A percentile compares a stretch with the other conserved stretches of the same genome.
phyloP scores from a whole-genome alignment of 2,888 invertebrate species.

The Chalcis sispes region DNA sequence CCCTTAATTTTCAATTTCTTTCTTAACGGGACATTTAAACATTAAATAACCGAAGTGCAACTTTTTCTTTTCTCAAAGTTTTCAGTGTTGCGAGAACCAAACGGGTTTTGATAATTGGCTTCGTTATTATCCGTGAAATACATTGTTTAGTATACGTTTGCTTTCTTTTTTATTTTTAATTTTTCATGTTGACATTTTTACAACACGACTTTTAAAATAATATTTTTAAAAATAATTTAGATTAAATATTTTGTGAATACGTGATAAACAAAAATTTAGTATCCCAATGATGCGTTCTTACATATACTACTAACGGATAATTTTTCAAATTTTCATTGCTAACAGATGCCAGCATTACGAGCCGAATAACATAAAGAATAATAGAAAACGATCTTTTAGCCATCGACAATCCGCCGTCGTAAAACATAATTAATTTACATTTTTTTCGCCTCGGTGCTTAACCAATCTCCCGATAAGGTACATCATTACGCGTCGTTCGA shows the following conservation, averaged over 20 bases:
- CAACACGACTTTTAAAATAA: no score
- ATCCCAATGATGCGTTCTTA: not conserved
- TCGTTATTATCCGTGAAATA: not conserved
- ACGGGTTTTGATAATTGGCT: constrained; percentile 4
- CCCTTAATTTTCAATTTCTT: no score
- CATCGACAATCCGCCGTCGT: not conserved
- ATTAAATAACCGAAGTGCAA: constrained; percentile 28
- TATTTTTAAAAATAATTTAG: no score
- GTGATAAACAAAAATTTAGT: not conserved
- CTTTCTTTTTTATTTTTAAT: no score
- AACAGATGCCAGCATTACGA: not conserved
- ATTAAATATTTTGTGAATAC: no score
- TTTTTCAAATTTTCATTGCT: no score
- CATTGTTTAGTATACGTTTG: no score
- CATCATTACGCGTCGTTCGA: no score
- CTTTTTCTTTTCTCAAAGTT: constrained; percentile 12
- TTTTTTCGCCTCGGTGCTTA: not conserved
- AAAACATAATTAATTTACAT: constrained; percentile 2
- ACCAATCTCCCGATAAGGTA: no score
- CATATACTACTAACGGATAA: no score
- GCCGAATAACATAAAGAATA: not conserved
- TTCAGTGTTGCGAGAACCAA: not conserved
- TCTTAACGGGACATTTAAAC: constrained; percentile 42
- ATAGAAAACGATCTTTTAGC: not conserved
- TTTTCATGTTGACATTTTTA: no score